A percentile compares a stretch with the other conserved stretches of the same genome.
Conservation (phyloP, 2,888 invertebrate species). For the Platycnemis pennipes region DNA sequence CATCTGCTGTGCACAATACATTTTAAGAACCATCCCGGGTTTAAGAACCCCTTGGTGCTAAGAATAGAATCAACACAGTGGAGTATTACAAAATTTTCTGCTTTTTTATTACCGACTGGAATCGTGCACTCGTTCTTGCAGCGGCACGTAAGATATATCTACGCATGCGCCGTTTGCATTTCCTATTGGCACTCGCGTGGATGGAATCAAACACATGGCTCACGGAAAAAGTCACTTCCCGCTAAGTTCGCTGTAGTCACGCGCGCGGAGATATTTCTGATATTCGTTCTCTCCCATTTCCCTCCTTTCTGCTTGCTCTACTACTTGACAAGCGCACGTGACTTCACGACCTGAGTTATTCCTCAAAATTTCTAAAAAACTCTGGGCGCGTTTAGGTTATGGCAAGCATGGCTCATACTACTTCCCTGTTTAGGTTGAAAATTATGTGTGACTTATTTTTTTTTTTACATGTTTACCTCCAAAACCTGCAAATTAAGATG, state of each 20-base stretch:
- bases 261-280: background rate
- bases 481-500: background rate
- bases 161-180: background rate
- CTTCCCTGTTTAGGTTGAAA: background rate
- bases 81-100: background rate
- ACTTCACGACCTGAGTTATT: background rate
- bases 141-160: background rate
- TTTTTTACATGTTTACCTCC: background rate
- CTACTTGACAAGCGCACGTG: background rate
- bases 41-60: background rate
- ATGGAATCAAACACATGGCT: background rate
- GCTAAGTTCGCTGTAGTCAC: background rate
- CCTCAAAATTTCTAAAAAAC: background rate
- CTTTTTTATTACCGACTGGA: background rate
- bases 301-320: background rate
- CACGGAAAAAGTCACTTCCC: background rate
- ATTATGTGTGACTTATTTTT: background rate
- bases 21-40: background rate
- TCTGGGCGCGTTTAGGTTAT: too few species aligned
- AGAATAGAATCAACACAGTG: constrained; percentile 23
- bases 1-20: background rate
- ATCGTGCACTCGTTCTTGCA: background rate
- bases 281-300: background rate
- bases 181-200: background rate
- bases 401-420: too few species aligned